Percentiles rank a stretch among this genome's conserved stretches.
Evolutionary conservation across 2,888 invertebrate species (phyloP).

Genomic region (Morpho achilles): DNA sequence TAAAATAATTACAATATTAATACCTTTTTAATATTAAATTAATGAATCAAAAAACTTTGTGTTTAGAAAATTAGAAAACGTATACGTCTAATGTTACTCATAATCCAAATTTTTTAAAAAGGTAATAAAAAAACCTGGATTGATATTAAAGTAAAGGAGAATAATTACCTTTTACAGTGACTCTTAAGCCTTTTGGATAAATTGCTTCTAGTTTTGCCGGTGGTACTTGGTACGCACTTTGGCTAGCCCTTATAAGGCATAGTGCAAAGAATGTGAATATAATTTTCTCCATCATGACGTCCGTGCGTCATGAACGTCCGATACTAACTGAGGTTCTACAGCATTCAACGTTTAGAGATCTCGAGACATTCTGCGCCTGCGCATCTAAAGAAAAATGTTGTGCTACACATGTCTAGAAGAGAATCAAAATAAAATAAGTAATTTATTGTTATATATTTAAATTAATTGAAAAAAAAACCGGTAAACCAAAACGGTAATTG

Average conservation of each 20-base stretch:
- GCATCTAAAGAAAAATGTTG: constrained; percentile 14
- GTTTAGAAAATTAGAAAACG: too few relatives aligned
- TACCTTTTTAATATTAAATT: too few relatives aligned
- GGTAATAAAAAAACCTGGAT: not conserved
- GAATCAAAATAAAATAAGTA: not conserved
- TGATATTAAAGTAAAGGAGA: not conserved
- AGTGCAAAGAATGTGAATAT: constrained; percentile 19
- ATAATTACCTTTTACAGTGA: constrained; percentile 77
- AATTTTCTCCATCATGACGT: constrained; percentile 41
- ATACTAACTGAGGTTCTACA: constrained; percentile 22
- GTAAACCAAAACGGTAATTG: too few relatives aligned
- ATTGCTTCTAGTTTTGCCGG: constrained; percentile 79
- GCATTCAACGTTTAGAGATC: constrained; percentile 2
- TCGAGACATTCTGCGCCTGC: constrained; percentile 14
- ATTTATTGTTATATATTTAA: too few relatives aligned
- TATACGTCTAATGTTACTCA: too few relatives aligned
- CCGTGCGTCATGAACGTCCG: constrained; percentile 22
- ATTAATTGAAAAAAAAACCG: too few relatives aligned
- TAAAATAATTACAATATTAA: too few relatives aligned
- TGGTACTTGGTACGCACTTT: constrained; percentile 56
- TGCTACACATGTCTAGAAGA: not conserved
- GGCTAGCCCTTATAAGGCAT: constrained; percentile 10
- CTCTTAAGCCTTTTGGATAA: constrained; percentile 79
- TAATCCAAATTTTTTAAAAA: too few relatives aligned
- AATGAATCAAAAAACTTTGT: too few relatives aligned